Percentiles rank a stretch among this genome's conserved stretches.
Evolutionary conservation across 1,140 invertebrate species (phyloP).

Genomic region (Lysiphlebus fabarum): DNA sequence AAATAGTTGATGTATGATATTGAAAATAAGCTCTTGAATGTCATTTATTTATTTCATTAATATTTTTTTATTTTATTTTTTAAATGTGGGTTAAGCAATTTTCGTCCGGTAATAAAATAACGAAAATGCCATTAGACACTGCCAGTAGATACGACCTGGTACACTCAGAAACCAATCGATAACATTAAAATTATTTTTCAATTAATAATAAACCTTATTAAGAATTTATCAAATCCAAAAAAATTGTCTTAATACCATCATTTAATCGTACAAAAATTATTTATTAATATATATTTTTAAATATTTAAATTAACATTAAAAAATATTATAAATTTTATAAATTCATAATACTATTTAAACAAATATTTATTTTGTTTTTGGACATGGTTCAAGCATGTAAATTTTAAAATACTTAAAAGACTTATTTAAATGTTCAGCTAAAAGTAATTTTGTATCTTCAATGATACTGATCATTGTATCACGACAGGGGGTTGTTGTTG

Average conservation of each 20-base stretch:
- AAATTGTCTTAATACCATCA: no score
- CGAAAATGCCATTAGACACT: not conserved
- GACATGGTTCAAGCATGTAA: conserved; percentile 35
- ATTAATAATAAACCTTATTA: no score
- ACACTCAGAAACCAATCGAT: conserved; percentile 22
- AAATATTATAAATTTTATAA: no score
- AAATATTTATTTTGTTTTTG: conserved; percentile 26
- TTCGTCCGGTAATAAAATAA: not conserved
- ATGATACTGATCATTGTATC: conserved; percentile 29
- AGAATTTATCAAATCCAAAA: no score
- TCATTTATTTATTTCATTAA: not conserved
- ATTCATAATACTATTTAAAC: no score
- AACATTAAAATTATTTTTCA: conserved; percentile 8
- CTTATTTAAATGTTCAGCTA: conserved; percentile 28
- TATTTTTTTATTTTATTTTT: not conserved
- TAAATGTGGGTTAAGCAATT: conserved; percentile 13
- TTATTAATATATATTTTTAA: no score
- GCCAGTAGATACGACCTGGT: conserved; percentile 8
- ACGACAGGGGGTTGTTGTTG: conserved; percentile 21
- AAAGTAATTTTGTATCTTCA: conserved; percentile 25
- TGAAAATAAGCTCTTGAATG: not conserved
- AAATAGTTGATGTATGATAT: no score
- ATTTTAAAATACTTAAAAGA: conserved; percentile 32
- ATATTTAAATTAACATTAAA: no score
- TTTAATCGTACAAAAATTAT: no score